Base-by-base conservation (phyloP, 2,797 vertebrate genomes). In the Sebastes steindachneri region DNA sequence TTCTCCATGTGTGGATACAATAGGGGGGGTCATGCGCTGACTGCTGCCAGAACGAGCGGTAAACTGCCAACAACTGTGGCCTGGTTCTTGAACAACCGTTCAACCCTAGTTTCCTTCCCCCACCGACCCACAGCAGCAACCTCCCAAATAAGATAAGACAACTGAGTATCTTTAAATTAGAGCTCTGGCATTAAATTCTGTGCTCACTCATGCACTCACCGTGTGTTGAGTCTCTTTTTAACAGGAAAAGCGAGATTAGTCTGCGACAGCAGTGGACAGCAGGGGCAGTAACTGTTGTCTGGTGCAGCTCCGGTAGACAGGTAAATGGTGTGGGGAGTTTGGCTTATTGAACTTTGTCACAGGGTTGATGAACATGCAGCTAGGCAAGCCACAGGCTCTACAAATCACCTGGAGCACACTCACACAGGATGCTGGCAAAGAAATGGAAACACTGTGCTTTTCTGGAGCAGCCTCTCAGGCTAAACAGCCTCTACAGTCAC, bases 331-430 rank as follows among this genome's bases (percentile, higher is more conserved):
- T 58, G 70, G 53, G 48, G 69, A 65, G 69, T 82, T 60, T 79
- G 77, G 75, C 80, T 79, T 83, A 51, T 81, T 87, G 78, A 88
- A 85, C 78, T 85, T 79, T 37, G 75, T 73, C 68, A 14, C 45
- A 23, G 55, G 75, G 76, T 79, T 81, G 74, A 87, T 86, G 78
- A 84, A 70, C 74, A 74, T 75, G 59, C 63, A 83, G 80, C 75
- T 26, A 26, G 33, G 75, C 29, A 45, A 79, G 79, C 81, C 85
- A 57, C 62, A 11, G 78, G 65, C 78, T 75, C 65, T 26, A 83
- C 73, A 82, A 53, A 84, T 75, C 64, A 86, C 73, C 73, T 64
- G 58, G 9, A 86, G 73, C 72, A 73, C 66, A n/a, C 57, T 68
- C 75, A 59, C 68, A 59, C 28, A 70, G 37, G 79, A 59, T 75